A percentile compares a stretch with the other conserved stretches of the same genome.
Conservation (phyloP, 2,113 vertebrate genomes). For the Catagonus wagneri region DNA sequence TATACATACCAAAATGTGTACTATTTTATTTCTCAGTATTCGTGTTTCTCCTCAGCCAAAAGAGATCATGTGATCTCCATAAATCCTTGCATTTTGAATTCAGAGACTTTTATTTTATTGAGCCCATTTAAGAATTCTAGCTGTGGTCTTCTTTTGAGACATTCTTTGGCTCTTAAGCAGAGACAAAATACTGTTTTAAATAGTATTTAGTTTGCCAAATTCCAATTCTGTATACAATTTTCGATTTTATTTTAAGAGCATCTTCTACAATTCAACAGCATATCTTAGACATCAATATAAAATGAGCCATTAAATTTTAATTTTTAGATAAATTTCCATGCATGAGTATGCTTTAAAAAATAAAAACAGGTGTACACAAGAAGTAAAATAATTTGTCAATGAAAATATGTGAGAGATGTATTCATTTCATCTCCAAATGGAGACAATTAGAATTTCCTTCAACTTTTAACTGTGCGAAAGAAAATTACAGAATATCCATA, state of each 20-base stretch:
- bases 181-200: neutral
- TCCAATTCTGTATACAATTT: neutral
- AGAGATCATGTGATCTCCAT: neutral
- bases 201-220: neutral
- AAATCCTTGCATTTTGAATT: neutral
- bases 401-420: neutral
- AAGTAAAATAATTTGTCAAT: neutral
- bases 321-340: neutral
- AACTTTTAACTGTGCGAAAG: neutral
- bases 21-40: neutral
- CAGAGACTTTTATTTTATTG: neutral
- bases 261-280: neutral
- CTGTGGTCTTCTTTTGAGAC: neutral
- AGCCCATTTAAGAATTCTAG: neutral
- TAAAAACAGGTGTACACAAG: neutral
- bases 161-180: neutral
- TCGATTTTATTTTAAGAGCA: conserved; percentile 32
- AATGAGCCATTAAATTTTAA: conserved; percentile 39
- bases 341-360: neutral
- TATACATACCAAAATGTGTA: neutral
- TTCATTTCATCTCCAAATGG: conserved; percentile 23
- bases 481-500: neutral
- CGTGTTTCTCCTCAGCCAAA: neutral
- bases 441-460: conserved; percentile 28
- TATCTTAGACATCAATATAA: neutral